phyloP scores from a whole-genome alignment of 1,140 invertebrate genomes.

The Cherax quadricarinatus region DNA sequence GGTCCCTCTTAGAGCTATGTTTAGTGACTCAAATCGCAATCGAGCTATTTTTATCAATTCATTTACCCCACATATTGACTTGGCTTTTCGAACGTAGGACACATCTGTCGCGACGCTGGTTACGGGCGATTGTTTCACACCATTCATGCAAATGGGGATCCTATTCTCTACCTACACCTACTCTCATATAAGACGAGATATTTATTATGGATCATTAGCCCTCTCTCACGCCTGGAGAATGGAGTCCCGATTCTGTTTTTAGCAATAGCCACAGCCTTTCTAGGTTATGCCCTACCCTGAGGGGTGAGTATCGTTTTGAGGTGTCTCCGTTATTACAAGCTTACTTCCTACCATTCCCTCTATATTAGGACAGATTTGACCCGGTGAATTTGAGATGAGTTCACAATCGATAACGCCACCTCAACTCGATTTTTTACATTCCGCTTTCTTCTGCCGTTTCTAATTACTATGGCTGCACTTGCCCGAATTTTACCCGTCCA shows the following conservation, averaged over 20 bases:
- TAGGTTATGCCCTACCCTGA: constrained; percentile 85
- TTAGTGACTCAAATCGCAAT: too few species aligned
- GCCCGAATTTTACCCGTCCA: constrained; percentile 82
- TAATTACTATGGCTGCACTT: constrained; percentile 80
- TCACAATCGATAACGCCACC: constrained; percentile 83
- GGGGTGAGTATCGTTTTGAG: constrained; percentile 86
- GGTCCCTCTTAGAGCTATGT: too few species aligned
- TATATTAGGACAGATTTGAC: constrained; percentile 81
- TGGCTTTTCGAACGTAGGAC: constrained; percentile 16
- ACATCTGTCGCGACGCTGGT: constrained; percentile 75
- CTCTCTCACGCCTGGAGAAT: background rate
- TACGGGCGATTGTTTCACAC: constrained; percentile 79
- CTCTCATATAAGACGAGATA: too few species aligned
- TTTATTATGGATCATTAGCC: too few species aligned
- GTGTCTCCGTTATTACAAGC: constrained; percentile 85
- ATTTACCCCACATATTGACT: too few species aligned
- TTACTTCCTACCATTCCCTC: constrained; percentile 83
- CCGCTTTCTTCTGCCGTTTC: constrained; percentile 84
- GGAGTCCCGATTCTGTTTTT: background rate
- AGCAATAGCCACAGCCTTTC: too few species aligned
- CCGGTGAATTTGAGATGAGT: constrained; percentile 84
- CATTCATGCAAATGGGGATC: constrained; percentile 79
- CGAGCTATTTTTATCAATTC: too few species aligned
- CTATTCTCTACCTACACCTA: too few species aligned
- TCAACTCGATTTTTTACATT: constrained; percentile 84